A percentile compares a stretch with the other conserved stretches of the same genome.
Conservation (phyloP, 2,113 vertebrate species). For the Phylloscopus whistleri region DNA sequence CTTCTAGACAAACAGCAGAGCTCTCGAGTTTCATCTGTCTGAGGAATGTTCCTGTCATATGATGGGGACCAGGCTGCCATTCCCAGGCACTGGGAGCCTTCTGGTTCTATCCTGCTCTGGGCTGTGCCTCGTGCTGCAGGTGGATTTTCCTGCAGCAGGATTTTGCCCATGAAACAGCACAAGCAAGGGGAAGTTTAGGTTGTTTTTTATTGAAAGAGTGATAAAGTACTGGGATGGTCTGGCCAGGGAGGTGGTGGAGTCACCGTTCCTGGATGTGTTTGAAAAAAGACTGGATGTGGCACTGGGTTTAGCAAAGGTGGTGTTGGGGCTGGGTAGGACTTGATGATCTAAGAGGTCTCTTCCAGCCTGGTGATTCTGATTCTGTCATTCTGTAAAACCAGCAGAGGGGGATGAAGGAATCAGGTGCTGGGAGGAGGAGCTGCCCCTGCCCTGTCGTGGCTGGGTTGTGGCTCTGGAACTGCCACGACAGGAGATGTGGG, state of each 20-base stretch:
- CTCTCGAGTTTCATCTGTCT: slow-evolving; percentile 26
- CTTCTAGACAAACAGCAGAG: neutral
- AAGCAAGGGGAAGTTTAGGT: neutral
- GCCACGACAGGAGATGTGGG: accelerated
- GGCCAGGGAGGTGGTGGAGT: neutral
- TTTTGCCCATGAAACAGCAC: neutral
- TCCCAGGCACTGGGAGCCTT: neutral
- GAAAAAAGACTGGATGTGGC: neutral
- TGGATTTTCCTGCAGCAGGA: neutral
- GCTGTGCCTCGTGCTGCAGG: neutral
- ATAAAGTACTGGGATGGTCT: neutral
- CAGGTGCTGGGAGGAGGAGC: accelerated
- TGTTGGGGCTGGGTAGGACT: neutral
- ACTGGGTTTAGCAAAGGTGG: neutral
- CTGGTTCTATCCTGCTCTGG: neutral
- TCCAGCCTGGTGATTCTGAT: neutral
- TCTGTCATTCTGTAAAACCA: neutral
- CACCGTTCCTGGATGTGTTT: neutral
- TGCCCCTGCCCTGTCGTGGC: accelerated
- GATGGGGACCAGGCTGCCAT: neutral
- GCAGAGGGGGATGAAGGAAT: too few relatives aligned
- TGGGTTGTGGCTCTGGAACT: neutral
- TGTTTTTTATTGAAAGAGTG: neutral
- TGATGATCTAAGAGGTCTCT: neutral
- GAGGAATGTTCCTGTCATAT: slow-evolving; percentile 27